These are phyloP conservation scores for Chrysomela aeneicollis DNA, from an alignment of 2,888 invertebrate species.

Conservation along the genomic window DNA sequence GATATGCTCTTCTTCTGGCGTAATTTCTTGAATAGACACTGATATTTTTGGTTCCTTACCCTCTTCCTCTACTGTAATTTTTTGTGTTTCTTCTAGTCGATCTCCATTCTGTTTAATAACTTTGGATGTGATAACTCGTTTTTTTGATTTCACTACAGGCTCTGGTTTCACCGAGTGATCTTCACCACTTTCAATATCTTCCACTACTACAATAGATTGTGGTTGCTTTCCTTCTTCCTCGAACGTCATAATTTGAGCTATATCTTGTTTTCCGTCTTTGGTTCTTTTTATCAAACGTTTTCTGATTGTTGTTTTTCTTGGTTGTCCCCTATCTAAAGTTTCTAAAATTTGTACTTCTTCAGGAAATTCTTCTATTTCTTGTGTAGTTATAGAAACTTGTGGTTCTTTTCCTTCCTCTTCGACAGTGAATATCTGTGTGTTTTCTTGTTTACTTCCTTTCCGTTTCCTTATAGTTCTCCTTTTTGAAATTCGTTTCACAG, in stretches of 20 bases:
- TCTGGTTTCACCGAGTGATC: constrained; percentile 52
- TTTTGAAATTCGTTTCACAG: constrained; percentile 50
- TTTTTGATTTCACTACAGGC: constrained; percentile 46
- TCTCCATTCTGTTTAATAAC: constrained; percentile 51
- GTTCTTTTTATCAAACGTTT: constrained; percentile 54
- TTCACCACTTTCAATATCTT: constrained; percentile 46
- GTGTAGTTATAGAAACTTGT: constrained; percentile 56
- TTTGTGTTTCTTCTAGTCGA: constrained; percentile 50
- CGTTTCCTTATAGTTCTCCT: constrained; percentile 53
- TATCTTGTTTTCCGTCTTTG: constrained; percentile 48
- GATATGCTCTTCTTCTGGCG: constrained; percentile 38
- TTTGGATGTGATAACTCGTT: constrained; percentile 52
- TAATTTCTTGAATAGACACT: constrained; percentile 48
- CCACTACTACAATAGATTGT: constrained; percentile 56
- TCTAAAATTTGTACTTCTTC: constrained; percentile 55
- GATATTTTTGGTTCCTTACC: constrained; percentile 51
- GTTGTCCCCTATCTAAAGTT: constrained; percentile 43
- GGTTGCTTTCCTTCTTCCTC: constrained; percentile 58
- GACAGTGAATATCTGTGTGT: constrained; percentile 49
- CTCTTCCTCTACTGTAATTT: constrained; percentile 56
- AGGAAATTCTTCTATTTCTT: constrained; percentile 44
- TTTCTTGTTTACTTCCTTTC: constrained; percentile 50
- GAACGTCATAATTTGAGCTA: constrained; percentile 56
- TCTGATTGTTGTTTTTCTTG: constrained; percentile 56
- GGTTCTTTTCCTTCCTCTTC: constrained; percentile 57